Evolutionary conservation across 2,888 invertebrate species (phyloP).

Genomic region (Molorchus minor): DNA sequence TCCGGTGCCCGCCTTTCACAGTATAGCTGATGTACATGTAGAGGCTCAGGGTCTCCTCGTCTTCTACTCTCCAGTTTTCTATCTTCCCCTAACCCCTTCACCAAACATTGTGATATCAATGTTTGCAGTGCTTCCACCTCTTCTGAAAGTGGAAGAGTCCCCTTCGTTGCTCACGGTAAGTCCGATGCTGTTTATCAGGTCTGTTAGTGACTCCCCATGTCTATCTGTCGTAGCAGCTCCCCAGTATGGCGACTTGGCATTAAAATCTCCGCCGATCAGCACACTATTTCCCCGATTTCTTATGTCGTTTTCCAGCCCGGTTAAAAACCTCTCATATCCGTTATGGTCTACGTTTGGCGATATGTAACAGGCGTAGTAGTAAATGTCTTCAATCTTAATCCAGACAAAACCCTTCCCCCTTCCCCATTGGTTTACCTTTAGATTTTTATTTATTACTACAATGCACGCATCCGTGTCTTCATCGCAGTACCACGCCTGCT

Average conservation of each 20-base stretch:
- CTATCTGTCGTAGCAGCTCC: background rate
- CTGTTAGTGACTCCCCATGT: background rate
- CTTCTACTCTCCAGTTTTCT: background rate
- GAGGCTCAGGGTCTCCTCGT: background rate
- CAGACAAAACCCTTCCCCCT: background rate
- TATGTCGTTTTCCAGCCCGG: background rate
- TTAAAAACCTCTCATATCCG: background rate
- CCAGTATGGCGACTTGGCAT: background rate
- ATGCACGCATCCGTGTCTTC: background rate
- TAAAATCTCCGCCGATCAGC: background rate
- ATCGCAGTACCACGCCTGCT: too few relatives aligned
- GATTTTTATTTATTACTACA: background rate
- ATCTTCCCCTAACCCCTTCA: background rate
- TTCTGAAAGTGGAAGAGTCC: background rate
- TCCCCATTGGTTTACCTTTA: background rate
- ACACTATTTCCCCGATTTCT: background rate
- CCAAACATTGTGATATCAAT: background rate
- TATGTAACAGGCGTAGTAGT: background rate
- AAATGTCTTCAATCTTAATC: background rate
- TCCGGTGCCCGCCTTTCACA: background rate
- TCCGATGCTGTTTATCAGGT: background rate
- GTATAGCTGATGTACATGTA: background rate
- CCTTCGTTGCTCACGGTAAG: background rate
- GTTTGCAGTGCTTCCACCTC: background rate
- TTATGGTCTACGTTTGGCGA: background rate